These are phyloP conservation scores for Peromyscus eremicus DNA, from an alignment of 2,797 vertebrate genomes.

Conservation along the genomic window DNA sequence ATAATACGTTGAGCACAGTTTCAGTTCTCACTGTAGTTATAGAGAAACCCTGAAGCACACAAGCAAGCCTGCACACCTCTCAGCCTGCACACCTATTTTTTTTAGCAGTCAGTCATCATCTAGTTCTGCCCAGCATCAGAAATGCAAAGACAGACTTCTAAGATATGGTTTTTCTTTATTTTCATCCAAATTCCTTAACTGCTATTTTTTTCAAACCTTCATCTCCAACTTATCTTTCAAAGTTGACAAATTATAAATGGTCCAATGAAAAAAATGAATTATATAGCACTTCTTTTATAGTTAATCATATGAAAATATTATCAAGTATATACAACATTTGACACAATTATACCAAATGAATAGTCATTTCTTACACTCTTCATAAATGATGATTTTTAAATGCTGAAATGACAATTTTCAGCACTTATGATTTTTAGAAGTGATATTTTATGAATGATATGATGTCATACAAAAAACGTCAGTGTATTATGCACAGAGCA, in stretches of 20 bases:
- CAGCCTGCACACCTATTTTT: background rate
- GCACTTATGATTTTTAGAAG: background rate
- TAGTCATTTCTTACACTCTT: background rate
- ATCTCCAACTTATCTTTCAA: background rate
- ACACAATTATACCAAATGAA: background rate
- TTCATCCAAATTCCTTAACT: constrained; percentile 14
- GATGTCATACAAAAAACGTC: background rate
- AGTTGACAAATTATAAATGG: background rate
- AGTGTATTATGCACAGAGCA: background rate
- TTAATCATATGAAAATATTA: constrained; percentile 17
- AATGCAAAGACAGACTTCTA: constrained; percentile 20
- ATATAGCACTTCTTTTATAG: background rate
- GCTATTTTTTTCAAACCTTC: background rate
- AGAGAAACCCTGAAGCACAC: background rate
- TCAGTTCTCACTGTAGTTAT: background rate
- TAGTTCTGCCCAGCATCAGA: background rate
- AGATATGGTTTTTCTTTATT: background rate
- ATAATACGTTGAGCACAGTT: background rate
- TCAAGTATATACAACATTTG: background rate
- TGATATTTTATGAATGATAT: background rate
- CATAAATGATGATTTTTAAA: constrained; percentile 24
- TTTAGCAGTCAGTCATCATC: background rate
- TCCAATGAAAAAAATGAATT: constrained; percentile 1
- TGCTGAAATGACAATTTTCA: background rate
- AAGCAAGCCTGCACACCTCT: background rate